phyloP scores from a whole-genome alignment of 2,797 vertebrate genomes.

The Mormyrus proboscirostris region DNA sequence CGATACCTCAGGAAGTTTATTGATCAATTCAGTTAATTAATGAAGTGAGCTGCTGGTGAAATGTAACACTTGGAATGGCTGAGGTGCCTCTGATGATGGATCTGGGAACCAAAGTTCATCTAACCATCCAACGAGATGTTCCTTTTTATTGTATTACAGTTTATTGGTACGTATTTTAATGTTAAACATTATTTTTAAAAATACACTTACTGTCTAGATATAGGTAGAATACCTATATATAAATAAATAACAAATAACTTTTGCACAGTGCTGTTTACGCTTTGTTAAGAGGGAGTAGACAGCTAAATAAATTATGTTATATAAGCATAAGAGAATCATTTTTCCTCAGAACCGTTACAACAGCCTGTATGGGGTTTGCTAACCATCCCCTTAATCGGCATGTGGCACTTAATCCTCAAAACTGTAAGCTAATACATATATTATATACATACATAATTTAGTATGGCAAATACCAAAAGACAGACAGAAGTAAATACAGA shows the following conservation, averaged over 20 bases:
- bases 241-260: neutral
- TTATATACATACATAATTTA: neutral
- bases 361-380: neutral
- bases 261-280: neutral
- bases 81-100: neutral
- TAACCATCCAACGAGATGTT: neutral
- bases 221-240: neutral
- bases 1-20: neutral
- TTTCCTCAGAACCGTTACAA: neutral
- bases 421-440: neutral
- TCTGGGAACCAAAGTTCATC: neutral
- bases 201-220: neutral
- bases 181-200: neutral
- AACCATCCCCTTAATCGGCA: neutral
- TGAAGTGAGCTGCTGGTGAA: neutral
- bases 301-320: neutral
- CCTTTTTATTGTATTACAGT: neutral
- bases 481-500: neutral
- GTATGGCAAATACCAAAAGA: neutral
- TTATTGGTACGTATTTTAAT: neutral
- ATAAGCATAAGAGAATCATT: neutral
- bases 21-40: constrained; percentile 3
- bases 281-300: neutral
- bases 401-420: neutral
- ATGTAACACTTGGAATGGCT: neutral